phyloP scores from a whole-genome alignment of 2,113 vertebrate genomes.

The Etia nguti region DNA sequence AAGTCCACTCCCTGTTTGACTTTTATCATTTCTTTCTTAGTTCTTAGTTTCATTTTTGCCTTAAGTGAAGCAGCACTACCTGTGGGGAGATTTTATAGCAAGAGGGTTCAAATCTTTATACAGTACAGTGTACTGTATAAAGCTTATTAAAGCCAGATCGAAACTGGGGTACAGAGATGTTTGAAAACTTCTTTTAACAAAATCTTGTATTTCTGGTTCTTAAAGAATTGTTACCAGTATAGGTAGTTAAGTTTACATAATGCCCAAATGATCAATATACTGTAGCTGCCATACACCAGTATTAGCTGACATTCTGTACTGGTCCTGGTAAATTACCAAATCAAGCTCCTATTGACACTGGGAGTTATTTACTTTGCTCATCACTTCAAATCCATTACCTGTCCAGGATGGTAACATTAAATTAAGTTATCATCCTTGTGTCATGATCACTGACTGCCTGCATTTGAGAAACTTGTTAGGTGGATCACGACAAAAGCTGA shows the following conservation, averaged over 20 bases:
- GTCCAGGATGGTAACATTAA: not conserved
- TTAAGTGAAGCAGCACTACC: not conserved
- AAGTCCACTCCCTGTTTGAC: too few relatives aligned
- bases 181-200: not conserved
- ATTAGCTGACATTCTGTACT: not conserved
- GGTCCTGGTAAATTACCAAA: not conserved
- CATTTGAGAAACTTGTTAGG: not conserved
- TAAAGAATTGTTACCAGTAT: not conserved
- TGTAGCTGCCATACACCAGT: not conserved
- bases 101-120: not conserved
- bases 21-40: too few relatives aligned
- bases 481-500: not conserved
- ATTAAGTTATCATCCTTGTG: not conserved
- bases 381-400: not conserved
- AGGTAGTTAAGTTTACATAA: not conserved
- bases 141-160: not conserved
- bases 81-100: not conserved
- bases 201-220: not conserved
- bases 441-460: not conserved
- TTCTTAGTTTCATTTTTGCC: too few relatives aligned
- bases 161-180: not conserved
- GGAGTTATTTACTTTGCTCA: not conserved
- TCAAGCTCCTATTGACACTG: not conserved
- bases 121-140: too few relatives aligned
- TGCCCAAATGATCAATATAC: not conserved